phyloP scores from a whole-genome alignment of 2,113 vertebrate species.

The Benitochromis conjunctus region DNA sequence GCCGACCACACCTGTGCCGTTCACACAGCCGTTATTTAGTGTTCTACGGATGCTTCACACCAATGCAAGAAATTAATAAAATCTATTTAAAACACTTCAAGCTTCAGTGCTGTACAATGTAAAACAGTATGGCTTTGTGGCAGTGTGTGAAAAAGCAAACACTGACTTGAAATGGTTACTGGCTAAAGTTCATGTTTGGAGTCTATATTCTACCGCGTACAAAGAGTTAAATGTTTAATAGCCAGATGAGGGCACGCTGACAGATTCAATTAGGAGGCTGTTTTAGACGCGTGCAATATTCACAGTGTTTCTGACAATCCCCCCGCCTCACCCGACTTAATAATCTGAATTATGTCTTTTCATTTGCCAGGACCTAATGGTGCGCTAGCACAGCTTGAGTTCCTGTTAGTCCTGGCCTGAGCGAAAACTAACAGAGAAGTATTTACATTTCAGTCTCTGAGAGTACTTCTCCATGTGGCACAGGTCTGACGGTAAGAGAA shows the following conservation, averaged over 20 bases:
- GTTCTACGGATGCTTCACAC: constrained; percentile 40
- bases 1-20: constrained; percentile 60
- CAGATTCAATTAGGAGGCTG: constrained; percentile 49
- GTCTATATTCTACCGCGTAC: neutral
- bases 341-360: constrained; percentile 55
- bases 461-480: constrained; percentile 48
- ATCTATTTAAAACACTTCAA: constrained; percentile 2
- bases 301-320: constrained; percentile 39
- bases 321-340: constrained; percentile 22
- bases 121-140: constrained; percentile 49
- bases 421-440: constrained; percentile 52
- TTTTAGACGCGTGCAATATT: constrained; percentile 37
- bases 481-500: neutral
- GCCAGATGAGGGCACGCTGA: constrained; percentile 46
- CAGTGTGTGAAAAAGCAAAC: constrained; percentile 35
- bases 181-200: constrained; percentile 5
- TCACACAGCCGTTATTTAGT: constrained; percentile 47
- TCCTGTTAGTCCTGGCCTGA: constrained; percentile 42
- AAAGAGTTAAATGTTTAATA: constrained; percentile 44
- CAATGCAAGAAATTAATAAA: constrained; percentile 25
- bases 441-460: constrained; percentile 31
- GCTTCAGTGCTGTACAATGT: neutral
- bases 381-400: constrained; percentile 56
- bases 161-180: constrained; percentile 10
- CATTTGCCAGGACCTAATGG: constrained; percentile 47